These are phyloP conservation scores for Anolis carolinensis DNA, from an alignment of 2,113 vertebrate species.

Conservation along the genomic window DNA sequence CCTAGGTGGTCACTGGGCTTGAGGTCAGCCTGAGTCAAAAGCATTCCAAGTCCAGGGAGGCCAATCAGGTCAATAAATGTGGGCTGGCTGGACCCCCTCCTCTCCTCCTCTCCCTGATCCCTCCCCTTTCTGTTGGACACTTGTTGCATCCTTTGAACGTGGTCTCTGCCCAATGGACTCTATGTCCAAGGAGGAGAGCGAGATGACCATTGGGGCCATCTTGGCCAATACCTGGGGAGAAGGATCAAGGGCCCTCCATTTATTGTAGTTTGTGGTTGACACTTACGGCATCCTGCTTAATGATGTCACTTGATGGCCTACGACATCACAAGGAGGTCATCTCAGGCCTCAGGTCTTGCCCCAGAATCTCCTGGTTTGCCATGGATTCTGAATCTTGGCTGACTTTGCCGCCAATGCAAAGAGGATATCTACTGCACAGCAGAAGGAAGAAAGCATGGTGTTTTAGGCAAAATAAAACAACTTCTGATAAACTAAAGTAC, in stretches of 20 bases:
- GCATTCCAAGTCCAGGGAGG: background rate
- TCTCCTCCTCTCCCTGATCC: background rate
- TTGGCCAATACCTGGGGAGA: too few species aligned
- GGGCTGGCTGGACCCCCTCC: too few species aligned
- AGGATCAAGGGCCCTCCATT: too few species aligned
- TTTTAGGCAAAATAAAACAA: slow-evolving; percentile 41
- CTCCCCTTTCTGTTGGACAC: too few species aligned
- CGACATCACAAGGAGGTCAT: background rate
- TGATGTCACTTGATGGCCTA: too few species aligned
- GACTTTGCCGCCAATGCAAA: background rate
- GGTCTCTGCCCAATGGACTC: too few species aligned
- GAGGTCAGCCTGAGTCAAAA: slow-evolving; percentile 58
- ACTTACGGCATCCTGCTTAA: slow-evolving; percentile 8
- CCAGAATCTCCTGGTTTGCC: slow-evolving; percentile 4
- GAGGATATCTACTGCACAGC: slow-evolving; percentile 16
- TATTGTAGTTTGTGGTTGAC: slow-evolving; percentile 1
- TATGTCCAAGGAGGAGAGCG: too few species aligned
- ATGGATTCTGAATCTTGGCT: slow-evolving; percentile 54
- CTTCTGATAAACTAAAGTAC: slow-evolving; percentile 53
- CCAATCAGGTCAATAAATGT: too few species aligned
- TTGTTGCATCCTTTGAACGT: too few species aligned
- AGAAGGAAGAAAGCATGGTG: slow-evolving; percentile 54
- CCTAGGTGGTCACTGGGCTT: slow-evolving; percentile 44
- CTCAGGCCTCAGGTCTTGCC: slow-evolving; percentile 25
- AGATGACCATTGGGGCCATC: too few species aligned